Conservation (phyloP, 2,113 vertebrate genomes). For the Gila orcuttii region DNA sequence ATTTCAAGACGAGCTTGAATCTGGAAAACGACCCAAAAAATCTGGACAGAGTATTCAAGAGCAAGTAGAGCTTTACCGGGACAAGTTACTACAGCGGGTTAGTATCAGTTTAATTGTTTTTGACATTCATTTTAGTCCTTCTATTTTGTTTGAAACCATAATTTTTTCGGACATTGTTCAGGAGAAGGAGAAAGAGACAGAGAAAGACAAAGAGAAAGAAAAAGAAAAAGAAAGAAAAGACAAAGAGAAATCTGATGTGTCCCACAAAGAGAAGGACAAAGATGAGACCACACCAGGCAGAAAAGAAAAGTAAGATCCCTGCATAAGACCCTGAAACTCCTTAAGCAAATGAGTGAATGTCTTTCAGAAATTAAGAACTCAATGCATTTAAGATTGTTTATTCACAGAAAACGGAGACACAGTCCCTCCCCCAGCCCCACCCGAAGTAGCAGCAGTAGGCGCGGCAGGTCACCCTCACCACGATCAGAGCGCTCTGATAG, state of each 20-base stretch:
- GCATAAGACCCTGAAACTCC: too few species aligned
- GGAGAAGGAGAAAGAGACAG: constrained; percentile 97
- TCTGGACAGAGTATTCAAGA: constrained; percentile 94
- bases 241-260: constrained; percentile 89
- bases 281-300: constrained; percentile 89
- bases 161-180: constrained; percentile 58
- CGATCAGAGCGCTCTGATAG: constrained; percentile 91
- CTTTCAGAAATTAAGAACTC: neutral
- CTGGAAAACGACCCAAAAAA: constrained; percentile 96
- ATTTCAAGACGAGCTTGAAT: constrained; percentile 99
- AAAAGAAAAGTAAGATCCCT: constrained; percentile 87
- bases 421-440: constrained; percentile 91
- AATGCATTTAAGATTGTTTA: too few species aligned
- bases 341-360: too few species aligned
- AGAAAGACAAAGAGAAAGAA: constrained; percentile 92
- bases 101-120: neutral
- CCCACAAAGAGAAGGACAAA: constrained; percentile 88
- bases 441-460: constrained; percentile 85
- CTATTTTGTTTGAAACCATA: neutral
- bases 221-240: constrained; percentile 82
- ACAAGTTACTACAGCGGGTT: constrained; percentile 96
- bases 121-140: neutral
- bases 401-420: constrained; percentile 88
- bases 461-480: constrained; percentile 87
- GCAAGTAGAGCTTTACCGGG: constrained; percentile 97